These are phyloP conservation scores for Cenopis cana DNA, from an alignment of 2,888 invertebrate genomes.

Conservation along the genomic window DNA sequence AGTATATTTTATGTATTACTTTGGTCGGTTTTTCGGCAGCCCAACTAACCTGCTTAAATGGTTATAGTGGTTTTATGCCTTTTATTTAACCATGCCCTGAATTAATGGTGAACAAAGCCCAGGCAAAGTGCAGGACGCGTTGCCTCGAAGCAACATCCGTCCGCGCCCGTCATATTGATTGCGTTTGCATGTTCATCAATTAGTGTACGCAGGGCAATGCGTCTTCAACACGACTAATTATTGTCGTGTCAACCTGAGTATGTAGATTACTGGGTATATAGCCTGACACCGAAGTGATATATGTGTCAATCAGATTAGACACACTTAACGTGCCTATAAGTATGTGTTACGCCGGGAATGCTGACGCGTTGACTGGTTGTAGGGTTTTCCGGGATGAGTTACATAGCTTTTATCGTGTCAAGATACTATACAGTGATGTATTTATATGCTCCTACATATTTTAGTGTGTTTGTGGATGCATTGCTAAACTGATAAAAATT, in stretches of 20 bases:
- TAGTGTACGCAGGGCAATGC: constrained; percentile 78
- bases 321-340: constrained; percentile 35
- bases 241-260: constrained; percentile 68
- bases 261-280: constrained; percentile 64
- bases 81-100: constrained; percentile 6
- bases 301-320: constrained; percentile 52
- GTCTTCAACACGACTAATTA: constrained; percentile 81
- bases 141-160: constrained; percentile 69
- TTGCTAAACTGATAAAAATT: too few species aligned
- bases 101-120: constrained; percentile 38
- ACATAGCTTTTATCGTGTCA: neutral
- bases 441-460: too few species aligned
- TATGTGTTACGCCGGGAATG: constrained; percentile 6
- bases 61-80: neutral
- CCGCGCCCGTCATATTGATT: constrained; percentile 79
- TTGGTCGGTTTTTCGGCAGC: too few species aligned
- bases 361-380: neutral
- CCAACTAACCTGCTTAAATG: neutral
- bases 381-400: neutral
- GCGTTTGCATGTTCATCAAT: constrained; percentile 84
- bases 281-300: constrained; percentile 68
- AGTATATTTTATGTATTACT: too few species aligned
- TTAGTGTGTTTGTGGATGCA: too few species aligned
- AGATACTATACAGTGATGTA: neutral
- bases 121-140: constrained; percentile 50